Evolutionary conservation across 2,888 invertebrate species (phyloP).

Genomic region (Nomada lathburiana): DNA sequence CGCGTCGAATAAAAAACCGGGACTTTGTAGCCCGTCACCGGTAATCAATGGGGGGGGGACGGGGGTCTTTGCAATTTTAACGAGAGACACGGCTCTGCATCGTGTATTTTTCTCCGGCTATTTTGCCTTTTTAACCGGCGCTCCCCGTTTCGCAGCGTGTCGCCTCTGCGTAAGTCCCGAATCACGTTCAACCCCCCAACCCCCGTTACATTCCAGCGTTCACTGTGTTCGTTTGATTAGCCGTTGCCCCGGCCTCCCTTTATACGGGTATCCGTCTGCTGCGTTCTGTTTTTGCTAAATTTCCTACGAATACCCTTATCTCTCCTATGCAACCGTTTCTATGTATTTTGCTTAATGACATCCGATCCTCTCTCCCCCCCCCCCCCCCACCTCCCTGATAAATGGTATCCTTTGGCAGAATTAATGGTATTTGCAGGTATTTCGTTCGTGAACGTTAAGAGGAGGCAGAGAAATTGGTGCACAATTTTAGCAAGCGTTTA

Average conservation of each 20-base stretch:
- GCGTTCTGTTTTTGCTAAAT: slow-evolving; percentile 25
- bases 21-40: slow-evolving; percentile 52
- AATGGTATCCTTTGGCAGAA: background rate
- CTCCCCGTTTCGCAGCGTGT: slow-evolving; percentile 35
- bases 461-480: no score
- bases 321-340: no score
- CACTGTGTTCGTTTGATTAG: slow-evolving; percentile 56
- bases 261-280: slow-evolving; percentile 16
- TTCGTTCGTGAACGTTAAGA: background rate
- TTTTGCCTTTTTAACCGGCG: slow-evolving; percentile 24
- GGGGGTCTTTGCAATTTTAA: slow-evolving; percentile 47
- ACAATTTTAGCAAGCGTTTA: no score
- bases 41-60: slow-evolving; percentile 56
- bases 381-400: background rate
- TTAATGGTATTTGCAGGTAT: background rate
- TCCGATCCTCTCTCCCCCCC: slow-evolving; percentile 1
- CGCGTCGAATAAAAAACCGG: slow-evolving; percentile 37
- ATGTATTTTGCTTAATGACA: slow-evolving; percentile 17
- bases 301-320: slow-evolving; percentile 9
- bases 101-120: slow-evolving; percentile 9
- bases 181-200: slow-evolving; percentile 22
- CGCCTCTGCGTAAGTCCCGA: slow-evolving; percentile 38
- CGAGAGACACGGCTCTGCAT: slow-evolving; percentile 36
- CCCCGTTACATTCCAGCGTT: background rate
- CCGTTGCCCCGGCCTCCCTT: slow-evolving; percentile 2